Evolutionary conservation across 2,888 invertebrate genomes (phyloP), one percentile per base, ranked within the genome.

Genomic region (Carcina quercana): DNA sequence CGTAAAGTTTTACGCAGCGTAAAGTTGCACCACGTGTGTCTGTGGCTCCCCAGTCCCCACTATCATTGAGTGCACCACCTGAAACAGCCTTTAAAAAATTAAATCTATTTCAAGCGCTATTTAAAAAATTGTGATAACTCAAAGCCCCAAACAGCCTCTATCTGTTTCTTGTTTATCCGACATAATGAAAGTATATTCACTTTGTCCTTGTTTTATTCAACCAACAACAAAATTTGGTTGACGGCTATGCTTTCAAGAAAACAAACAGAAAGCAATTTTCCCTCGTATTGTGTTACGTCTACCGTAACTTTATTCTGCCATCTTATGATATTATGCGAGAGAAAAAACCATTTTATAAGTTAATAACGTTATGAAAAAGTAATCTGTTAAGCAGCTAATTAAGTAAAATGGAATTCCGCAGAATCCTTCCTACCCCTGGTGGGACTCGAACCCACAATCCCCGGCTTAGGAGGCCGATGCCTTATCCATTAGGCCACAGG

Each of bases 401-500:
- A n/a, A n/a, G n/a, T 10, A 32, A 30, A 30, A 20, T 15, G 7
- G 11, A 17, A n/a, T n/a, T 35, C n/a, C n/a, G n/a, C n/a, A n/a
- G n/a, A n/a, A n/a, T n/a, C n/a, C n/a, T n/a, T n/a, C n/a, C 40
- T 88, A 88, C 88, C 88, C 88, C 88, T 88, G 88, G 88, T 88
- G 88, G 88, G 88, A 88, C 88, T 88, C 88, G 88, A 88, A 88
- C 88, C 88, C 88, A 88, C 88, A 88, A 87, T 88, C 88, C 88
- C 88, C 88, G 88, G 88, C 88, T 88, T 88, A 88, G 88, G 88
- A 88, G 88, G 88, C 88, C 89, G 88, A 88, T 88, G 88, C 89
- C 89, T 89, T 50, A 50, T 50, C 49, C 47, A 50, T 50, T 50
- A 50, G 45, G 49, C 49, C 47, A 50, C 49, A 50, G 47, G 49